Evolutionary conservation across 2,797 vertebrate species (phyloP).

Genomic region (Spinus olivaceus): DNA sequence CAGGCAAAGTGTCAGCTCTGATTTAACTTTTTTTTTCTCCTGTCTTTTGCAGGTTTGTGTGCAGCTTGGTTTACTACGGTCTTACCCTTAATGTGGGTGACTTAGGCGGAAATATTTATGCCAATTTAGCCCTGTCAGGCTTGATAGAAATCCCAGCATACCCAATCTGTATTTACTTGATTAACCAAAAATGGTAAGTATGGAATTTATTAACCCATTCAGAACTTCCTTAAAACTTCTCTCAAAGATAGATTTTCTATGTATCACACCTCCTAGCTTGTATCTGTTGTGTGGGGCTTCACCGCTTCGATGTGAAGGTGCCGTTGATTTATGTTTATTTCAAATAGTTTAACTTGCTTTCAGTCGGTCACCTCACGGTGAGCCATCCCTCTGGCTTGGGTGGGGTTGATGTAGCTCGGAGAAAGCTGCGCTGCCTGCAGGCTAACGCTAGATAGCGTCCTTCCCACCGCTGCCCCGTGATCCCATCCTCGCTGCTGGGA

Average conservation of each 20-base stretch:
- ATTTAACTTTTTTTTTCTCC: background rate
- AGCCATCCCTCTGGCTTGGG: rapidly evolving
- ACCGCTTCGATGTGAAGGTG: background rate
- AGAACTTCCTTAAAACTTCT: background rate
- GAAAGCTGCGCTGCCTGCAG: background rate
- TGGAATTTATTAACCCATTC: background rate
- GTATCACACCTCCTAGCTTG: background rate
- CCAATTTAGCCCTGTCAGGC: slow-evolving; percentile 80
- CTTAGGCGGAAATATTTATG: slow-evolving; percentile 77
- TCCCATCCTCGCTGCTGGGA: background rate
- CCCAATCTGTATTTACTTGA: slow-evolving; percentile 80
- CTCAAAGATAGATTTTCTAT: background rate
- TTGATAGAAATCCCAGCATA: slow-evolving; percentile 81
- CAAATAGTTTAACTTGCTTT: background rate
- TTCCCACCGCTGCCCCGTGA: background rate
- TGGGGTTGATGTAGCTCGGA: background rate
- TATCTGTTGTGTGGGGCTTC: background rate
- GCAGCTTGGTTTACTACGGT: slow-evolving; percentile 83
- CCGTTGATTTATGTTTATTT: background rate
- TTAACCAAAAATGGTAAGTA: slow-evolving; percentile 79
- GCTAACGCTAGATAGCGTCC: slow-evolving; percentile 1
- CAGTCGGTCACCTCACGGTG: background rate
- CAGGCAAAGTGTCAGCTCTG: background rate
- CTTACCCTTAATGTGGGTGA: slow-evolving; percentile 80
- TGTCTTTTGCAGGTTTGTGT: slow-evolving; percentile 76